Evolutionary conservation across 2,888 invertebrate genomes (phyloP), one percentile per base, ranked within the genome.

Genomic region (Melanophora roralis): DNA sequence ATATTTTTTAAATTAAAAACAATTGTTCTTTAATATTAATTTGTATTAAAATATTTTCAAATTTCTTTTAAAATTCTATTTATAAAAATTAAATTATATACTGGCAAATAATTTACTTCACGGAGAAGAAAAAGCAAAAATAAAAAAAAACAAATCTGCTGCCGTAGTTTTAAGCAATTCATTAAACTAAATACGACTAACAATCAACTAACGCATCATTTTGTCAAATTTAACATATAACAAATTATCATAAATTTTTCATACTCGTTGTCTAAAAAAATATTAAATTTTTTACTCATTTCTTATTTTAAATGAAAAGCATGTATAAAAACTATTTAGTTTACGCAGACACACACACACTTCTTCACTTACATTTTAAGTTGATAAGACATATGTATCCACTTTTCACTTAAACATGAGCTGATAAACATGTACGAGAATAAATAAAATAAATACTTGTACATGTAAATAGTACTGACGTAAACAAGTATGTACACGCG

Each of bases 391-490:
- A n/a, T n/a, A n/a, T n/a, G n/a, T n/a, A n/a, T n/a, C 27, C 6
- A 27, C 6, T 27, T 3, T 27, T 27, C 27, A 27, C 6, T 6
- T 16, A 62, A 43, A 62, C 45, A 53, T 72, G 36, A 55, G 45
- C 64, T 38, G 64, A 65, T 73, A 38, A 47, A 57, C 64, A 55
- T 27, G 16, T 27, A 36, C 9, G 38, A 34, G 12, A 12, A 23
- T 49, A 11, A 27, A 27, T 5, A 27, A n/a, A 27, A 27, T 5
- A 27, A 27, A 27, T 27, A 27, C 3, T 27, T 5, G 6, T 5
- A 27, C 27, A 27, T 27, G 27, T 27, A 27, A 5, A 27, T 6
- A 27, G 27, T 27, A 6, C 6, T 27, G 27, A 27, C 27, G 6
- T 6, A 27, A 27, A 6, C 27, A 27, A 27, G 27, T 5, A 27